Conservation (phyloP, 2,113 vertebrate genomes). For the Hydrolagus affinis region DNA sequence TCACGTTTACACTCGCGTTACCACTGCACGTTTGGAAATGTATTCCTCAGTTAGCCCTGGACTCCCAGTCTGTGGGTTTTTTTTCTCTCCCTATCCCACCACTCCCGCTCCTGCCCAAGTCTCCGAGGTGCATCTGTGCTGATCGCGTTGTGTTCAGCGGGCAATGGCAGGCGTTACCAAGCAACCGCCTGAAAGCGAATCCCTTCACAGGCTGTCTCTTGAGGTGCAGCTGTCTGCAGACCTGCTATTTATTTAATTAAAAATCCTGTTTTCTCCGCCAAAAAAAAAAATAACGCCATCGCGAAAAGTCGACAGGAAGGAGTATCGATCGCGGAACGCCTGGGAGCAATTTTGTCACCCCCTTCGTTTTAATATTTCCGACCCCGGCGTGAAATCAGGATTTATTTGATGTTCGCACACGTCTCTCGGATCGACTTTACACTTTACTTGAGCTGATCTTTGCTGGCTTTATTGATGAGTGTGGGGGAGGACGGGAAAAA, state of each 20-base stretch:
- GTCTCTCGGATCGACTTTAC: conserved; percentile 17
- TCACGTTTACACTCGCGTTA: too few relatives aligned
- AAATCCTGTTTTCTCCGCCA: conserved; percentile 42
- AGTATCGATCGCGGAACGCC: conserved; percentile 39
- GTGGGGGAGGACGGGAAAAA: not conserved
- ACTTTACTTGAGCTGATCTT: too few relatives aligned
- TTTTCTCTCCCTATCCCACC: not conserved
- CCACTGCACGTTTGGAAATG: not conserved
- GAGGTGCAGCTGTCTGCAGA: conserved; percentile 44
- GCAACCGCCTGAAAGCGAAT: conserved; percentile 49
- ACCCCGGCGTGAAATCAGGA: not conserved
- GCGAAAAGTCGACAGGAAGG: conserved; percentile 34
- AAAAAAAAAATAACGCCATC: too few relatives aligned
- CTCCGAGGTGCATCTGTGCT: conserved; percentile 44
- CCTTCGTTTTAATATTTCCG: conserved; percentile 39
- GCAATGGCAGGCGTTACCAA: conserved; percentile 38
- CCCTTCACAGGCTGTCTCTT: conserved; percentile 41
- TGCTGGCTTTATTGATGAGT: not conserved
- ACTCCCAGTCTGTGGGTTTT: conserved; percentile 9
- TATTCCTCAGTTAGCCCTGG: not conserved
- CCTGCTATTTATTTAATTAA: conserved; percentile 50
- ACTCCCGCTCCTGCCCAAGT: conserved; percentile 3
- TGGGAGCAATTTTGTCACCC: conserved; percentile 42
- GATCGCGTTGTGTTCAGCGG: conserved; percentile 42
- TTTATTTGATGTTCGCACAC: not conserved